Evolutionary conservation across 2,113 vertebrate genomes (phyloP).

Genomic region (Neolamprologus sp.): DNA sequence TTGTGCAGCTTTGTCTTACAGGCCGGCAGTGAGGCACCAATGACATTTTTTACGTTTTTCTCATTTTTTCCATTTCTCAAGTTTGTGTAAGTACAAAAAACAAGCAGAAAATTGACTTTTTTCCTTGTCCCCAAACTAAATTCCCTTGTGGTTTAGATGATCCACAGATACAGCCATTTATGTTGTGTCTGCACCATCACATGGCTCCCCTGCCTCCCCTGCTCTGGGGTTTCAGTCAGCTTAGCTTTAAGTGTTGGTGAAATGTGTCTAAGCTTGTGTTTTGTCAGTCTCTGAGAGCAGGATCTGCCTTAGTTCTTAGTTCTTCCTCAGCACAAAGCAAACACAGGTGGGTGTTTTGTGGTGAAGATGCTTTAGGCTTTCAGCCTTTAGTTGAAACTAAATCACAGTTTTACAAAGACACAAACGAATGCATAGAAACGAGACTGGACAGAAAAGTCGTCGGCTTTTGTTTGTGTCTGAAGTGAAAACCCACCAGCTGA

Average conservation of each 20-base stretch:
- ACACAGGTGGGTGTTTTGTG: background rate
- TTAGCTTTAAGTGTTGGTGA: background rate
- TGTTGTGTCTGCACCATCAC: background rate
- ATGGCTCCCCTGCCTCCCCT: background rate
- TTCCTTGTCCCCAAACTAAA: background rate
- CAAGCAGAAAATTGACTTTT: background rate
- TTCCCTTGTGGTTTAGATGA: background rate
- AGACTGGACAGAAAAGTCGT: background rate
- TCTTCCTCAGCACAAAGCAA: background rate
- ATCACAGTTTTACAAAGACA: background rate
- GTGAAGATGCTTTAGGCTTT: background rate
- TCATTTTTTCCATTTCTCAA: background rate
- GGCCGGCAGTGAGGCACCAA: background rate
- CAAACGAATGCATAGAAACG: background rate
- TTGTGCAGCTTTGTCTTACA: background rate
- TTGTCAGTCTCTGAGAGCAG: background rate
- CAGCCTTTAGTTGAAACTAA: background rate
- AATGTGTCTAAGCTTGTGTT: background rate
- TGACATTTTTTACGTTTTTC: background rate
- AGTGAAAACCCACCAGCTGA: background rate
- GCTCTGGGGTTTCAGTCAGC: background rate
- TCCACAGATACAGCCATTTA: background rate
- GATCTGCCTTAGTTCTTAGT: background rate
- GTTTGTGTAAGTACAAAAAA: background rate
- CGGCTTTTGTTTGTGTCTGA: background rate